Evolutionary conservation across 2,113 vertebrate genomes (phyloP).

Genomic region (Periophthalmus modestus): DNA sequence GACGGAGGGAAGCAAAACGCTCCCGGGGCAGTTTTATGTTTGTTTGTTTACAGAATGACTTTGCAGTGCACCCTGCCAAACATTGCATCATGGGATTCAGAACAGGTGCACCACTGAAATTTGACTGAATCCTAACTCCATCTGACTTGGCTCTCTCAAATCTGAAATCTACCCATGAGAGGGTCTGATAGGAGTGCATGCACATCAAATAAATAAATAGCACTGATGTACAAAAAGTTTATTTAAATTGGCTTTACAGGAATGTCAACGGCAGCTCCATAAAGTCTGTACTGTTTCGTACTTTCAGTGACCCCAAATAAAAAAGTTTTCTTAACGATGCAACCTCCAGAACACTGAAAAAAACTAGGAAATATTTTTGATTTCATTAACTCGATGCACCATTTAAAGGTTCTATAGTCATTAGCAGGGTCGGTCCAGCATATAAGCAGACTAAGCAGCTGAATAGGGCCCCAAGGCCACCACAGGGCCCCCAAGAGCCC

Average conservation of each 20-base stretch:
- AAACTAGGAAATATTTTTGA: no score
- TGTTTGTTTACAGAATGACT: slow-evolving; percentile 7
- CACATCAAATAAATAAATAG: neutral
- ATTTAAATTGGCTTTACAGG: neutral
- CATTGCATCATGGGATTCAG: neutral
- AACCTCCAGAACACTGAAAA: no score
- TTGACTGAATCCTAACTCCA: neutral
- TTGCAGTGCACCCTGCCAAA: neutral
- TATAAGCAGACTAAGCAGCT: no score
- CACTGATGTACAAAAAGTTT: neutral
- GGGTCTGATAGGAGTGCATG: neutral
- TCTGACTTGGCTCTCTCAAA: neutral
- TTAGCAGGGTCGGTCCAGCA: no score
- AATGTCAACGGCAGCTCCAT: no score
- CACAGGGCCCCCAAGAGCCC: no score
- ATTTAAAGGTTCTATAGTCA: no score
- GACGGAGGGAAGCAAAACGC: slow-evolving; percentile 12
- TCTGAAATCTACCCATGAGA: neutral
- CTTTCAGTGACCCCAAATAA: no score
- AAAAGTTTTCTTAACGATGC: no score
- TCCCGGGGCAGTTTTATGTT: slow-evolving; percentile 20
- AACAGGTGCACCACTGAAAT: slow-evolving; percentile 1
- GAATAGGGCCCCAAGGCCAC: no score
- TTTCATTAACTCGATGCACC: no score
- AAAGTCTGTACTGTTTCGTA: no score